Conservation (phyloP, 1,140 invertebrate species). For the Meteorus sp. region DNA sequence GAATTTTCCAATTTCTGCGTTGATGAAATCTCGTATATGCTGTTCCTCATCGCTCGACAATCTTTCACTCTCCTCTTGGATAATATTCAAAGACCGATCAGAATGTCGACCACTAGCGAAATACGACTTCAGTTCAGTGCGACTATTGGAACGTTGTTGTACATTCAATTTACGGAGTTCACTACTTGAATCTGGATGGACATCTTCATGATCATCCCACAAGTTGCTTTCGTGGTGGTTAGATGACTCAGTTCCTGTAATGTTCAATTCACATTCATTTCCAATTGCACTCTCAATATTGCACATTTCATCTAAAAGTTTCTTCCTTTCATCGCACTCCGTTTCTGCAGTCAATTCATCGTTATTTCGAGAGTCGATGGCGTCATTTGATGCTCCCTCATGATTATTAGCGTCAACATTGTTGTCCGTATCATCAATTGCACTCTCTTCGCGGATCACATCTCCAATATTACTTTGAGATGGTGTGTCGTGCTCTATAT, state of each 20-base stretch:
- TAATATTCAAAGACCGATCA: conserved; percentile 67
- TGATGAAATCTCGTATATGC: conserved; percentile 55
- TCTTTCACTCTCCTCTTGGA: conserved; percentile 66
- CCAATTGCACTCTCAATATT: no score
- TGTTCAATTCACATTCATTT: no score
- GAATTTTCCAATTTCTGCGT: conserved; percentile 61
- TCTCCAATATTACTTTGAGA: neutral
- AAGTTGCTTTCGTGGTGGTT: conserved; percentile 28
- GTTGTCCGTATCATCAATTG: neutral
- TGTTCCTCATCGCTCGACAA: conserved; percentile 41
- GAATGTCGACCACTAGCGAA: conserved; percentile 58
- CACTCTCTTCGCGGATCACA: neutral
- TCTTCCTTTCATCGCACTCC: conserved; percentile 40
- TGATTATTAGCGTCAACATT: no score
- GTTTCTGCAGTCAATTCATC: conserved; percentile 22
- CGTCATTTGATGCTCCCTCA: no score
- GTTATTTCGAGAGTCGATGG: conserved; percentile 12
- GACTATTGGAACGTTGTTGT: conserved; percentile 57
- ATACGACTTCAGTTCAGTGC: conserved; percentile 61
- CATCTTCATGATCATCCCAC: conserved; percentile 23
- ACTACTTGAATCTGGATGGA: conserved; percentile 2
- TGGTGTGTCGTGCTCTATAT: conserved; percentile 1
- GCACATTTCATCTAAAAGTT: no score
- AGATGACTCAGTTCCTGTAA: conserved; percentile 63
- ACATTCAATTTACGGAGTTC: conserved; percentile 38